Conservation (phyloP, 1,140 invertebrate species). For the Drosophila baimaii region DNA sequence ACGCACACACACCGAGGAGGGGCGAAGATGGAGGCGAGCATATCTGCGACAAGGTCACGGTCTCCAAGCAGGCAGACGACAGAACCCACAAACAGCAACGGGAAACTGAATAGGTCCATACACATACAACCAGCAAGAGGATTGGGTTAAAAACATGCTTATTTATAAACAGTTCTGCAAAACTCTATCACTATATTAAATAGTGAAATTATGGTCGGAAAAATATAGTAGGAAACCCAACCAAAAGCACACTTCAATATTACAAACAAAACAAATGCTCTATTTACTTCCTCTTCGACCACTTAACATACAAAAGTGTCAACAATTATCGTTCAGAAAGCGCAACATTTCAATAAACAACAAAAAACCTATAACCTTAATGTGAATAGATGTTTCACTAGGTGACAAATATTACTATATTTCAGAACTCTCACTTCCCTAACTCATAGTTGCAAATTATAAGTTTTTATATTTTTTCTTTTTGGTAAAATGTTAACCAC, state of each 20-base stretch:
- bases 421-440: background rate
- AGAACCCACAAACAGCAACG: constrained; percentile 2
- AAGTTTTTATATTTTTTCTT: background rate
- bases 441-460: background rate
- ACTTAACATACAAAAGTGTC: constrained; percentile 1
- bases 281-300: background rate
- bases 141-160: background rate
- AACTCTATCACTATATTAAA: background rate
- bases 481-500: too few species aligned
- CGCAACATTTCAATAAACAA: background rate
- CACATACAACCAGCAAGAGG: background rate
- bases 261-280: background rate
- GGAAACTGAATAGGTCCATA: background rate
- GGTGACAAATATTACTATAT: background rate
- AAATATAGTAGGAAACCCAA: too few species aligned
- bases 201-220: background rate
- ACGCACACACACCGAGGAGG: background rate
- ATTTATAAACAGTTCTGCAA: background rate
- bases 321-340: constrained; percentile 3
- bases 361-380: background rate
- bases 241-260: too few species aligned
- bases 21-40: background rate
- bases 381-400: background rate
- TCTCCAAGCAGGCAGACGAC: background rate
- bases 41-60: constrained; percentile 13